Base-by-base conservation (phyloP, 2,113 vertebrate genomes). In the Todiramphus saurophagus region DNA sequence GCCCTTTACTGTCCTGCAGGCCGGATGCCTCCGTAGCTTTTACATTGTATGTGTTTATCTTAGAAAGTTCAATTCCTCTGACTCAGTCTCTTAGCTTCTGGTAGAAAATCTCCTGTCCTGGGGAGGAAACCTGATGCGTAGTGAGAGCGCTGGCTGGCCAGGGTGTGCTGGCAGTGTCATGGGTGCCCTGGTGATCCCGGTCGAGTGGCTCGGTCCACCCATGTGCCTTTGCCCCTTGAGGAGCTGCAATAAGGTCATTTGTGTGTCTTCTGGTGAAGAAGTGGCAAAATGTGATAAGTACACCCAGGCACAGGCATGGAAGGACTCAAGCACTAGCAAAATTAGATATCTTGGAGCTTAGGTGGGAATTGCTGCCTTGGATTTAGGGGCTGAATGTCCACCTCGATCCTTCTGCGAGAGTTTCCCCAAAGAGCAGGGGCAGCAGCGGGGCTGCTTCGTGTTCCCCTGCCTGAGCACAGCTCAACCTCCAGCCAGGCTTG, bases 331-430 rank as follows among this genome's bases (percentile, higher is more conserved):
- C 59, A n/a, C 20, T 44, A 60, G 44, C 27, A 43, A 83, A 67
- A 39, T 43, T 3, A 13, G 10, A 1, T 50, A 25, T 30, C 51
- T 37, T 0, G 1, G 1, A 16, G 1, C 8, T 66, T n/a, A n/a
- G 4, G 17, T 56, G 35, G 41, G 14, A 81, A 73, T 44, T 55
- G 17, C 14, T 12, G 11, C 66, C 53, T 51, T 73, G 35, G 59
- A 58, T 73, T 56, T 79, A 63, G 37, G 28, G 79, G 43, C 37
- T 64, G 37, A 69, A 79, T 58, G n/a, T 51, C 37, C 33, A 58
- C 33, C 28, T 83, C 7, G 31, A 7, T 41, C 12, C 67, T 74
- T 78, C 53, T 78, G 19, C 31, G 30, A 56, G 28, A 83, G 31
- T 67, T 87, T 83, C 9, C 51, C 13, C 37, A 37, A 25, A 60